Evolutionary conservation across 2,113 vertebrate genomes (phyloP), one percentile per base, ranked within the genome.

Genomic region (Lepus americanus): DNA sequence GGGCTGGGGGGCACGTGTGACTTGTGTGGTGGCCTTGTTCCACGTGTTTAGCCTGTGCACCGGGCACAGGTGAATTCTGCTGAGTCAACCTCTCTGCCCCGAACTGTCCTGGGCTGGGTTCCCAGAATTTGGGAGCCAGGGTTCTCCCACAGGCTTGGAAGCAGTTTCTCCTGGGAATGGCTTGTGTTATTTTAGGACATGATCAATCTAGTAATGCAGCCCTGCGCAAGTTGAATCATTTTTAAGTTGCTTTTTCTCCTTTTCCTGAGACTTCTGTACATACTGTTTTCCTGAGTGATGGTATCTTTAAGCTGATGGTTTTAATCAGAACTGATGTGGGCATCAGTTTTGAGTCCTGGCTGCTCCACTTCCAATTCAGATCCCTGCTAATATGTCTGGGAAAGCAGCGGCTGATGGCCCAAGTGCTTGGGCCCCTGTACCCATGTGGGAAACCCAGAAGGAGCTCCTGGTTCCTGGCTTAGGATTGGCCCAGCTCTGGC

Each of bases 191-290:
- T 64, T 69, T 66, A 69, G 49, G 44, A 7, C 9, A 3, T 19
- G 53, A 80, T 74, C 51, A 5, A n/a, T 51, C 79, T 81, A 51
- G 80, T n/a, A 64, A 70, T 27, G 78, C 64, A 49, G 22, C 86
- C 82, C 79, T 86, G 23, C 85, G 9, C 31, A 84, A 49, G 19
- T 27, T 44, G 44, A 80, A 9, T 91, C 88, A 31, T 69, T 72
- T 84, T 73, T 16, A 63, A 39, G 29, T 63, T 77, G 36, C 90
- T 82, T 85, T 84, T 44, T 31, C 16, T 94, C 63, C 66, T 82
- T 84, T 89, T 86, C 82, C 36, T 89, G 49, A 94, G 82, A 72
- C 61, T 95, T 95, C 67, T 86, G 66, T 92, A 94, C 53, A 67
- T 55, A 95, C 1, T 55, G 51, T 96, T 55, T 93, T 80, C 51